Evolutionary conservation across 2,888 invertebrate species (phyloP).

Genomic region (Sesia bembeciformis): DNA sequence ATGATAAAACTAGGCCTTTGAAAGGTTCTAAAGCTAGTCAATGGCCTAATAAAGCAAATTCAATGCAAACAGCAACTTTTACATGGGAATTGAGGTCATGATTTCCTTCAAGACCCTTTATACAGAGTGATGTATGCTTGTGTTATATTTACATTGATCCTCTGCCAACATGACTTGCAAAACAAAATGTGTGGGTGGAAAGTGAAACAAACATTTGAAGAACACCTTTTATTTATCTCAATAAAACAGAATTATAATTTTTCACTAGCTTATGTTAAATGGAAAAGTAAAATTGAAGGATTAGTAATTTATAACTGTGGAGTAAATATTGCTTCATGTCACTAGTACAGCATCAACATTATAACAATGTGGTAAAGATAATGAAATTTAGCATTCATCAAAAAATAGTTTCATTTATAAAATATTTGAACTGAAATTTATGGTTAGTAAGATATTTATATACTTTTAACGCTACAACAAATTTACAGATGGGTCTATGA

Average conservation of each 20-base stretch:
- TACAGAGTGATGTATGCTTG: conserved; percentile 4
- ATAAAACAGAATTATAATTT: conserved; percentile 72
- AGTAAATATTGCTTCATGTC: background rate
- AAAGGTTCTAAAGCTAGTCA: background rate
- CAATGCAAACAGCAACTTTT: conserved; percentile 27
- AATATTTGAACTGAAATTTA: conserved; percentile 56
- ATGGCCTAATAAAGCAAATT: conserved; percentile 6
- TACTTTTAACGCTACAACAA: conserved; percentile 63
- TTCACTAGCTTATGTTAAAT: conserved; percentile 64
- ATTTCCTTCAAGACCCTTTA: background rate
- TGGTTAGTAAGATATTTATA: conserved; percentile 61
- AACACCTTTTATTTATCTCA: conserved; percentile 67
- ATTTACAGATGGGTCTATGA: conserved; percentile 77
- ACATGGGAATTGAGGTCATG: conserved; percentile 6
- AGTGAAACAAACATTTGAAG: conserved; percentile 48
- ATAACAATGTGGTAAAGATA: conserved; percentile 29
- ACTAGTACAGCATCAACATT: conserved; percentile 25
- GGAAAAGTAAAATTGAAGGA: conserved; percentile 41
- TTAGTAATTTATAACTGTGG: conserved; percentile 46
- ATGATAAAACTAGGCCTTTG: no score
- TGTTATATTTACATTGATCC: conserved; percentile 1
- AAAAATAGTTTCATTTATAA: conserved; percentile 57
- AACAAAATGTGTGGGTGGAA: conserved; percentile 29
- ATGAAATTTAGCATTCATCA: conserved; percentile 47
- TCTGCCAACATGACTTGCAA: conserved; percentile 58